Evolutionary conservation across 2,113 vertebrate genomes (phyloP), one percentile per base, ranked within the genome.

Genomic region (Ceyx cyanopectus): DNA sequence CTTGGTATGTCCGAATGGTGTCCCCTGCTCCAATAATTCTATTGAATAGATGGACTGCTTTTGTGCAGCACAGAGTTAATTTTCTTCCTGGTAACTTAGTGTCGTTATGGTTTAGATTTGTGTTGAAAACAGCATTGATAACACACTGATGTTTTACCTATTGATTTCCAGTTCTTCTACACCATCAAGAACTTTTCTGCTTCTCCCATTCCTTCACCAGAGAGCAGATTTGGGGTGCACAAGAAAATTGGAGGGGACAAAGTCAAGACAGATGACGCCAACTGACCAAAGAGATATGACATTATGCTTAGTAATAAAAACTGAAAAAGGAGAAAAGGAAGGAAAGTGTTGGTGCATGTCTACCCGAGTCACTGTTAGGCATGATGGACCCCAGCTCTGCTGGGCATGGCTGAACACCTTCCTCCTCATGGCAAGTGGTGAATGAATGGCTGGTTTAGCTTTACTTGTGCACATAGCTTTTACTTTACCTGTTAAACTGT

Each of bases 191-290:
- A 2, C 15, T 50, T 58, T 51, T 43, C 43, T 50, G 7, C 13
- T 26, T 7, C 14, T 45, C 29, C 67, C 16, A 4, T 6, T 4
- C 3, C 8, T 9, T 21, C 9, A 4, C 30, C n/a, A 78, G 17
- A 0, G 2, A n/a, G 30, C 5, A 34, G 46, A 4, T 4, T 48
- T 14, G 9, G 12, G 5, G 3, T 7, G 23, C n/a, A 29, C n/a
- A 48, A 41, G 32, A 10, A n/a, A 4, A 8, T 60, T 2, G 3
- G 13, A 68, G 10, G 30, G 13, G 17, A 24, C 20, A 43, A 10
- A 12, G 24, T 4, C 6, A 2, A 18, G 9, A 53, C 13, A 43
- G 16, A 2, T 7, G 23, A 63, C 10, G 8, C 22, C 8, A 56
- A 14, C 10, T n/a, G 32, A n/a, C 27, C 22, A 7, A 23, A 40